A percentile compares a stretch with the other conserved stretches of the same genome.
Evolutionary conservation across 2,888 invertebrate genomes (phyloP).

Genomic region (Pyralis farinalis): DNA sequence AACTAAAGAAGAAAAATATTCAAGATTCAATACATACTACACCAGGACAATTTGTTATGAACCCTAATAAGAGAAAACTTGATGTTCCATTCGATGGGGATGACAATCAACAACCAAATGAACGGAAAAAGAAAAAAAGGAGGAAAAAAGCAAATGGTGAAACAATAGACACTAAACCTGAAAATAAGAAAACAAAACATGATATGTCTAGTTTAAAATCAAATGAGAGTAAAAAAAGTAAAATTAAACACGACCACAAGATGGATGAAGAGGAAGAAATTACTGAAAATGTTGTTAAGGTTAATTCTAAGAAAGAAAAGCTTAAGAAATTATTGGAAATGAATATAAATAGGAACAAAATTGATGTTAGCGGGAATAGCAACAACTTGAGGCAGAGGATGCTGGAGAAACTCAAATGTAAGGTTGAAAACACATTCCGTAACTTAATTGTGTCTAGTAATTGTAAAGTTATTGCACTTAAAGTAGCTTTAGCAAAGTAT

Average conservation of each 20-base stretch:
- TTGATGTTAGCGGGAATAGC: constrained; percentile 43
- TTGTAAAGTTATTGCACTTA: too few relatives aligned
- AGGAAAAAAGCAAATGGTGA: constrained; percentile 11
- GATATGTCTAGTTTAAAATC: constrained; percentile 2
- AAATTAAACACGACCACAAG: constrained; percentile 2
- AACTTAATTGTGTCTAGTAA: too few relatives aligned
- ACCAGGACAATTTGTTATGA: constrained; percentile 21
- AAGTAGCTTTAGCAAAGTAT: too few relatives aligned
- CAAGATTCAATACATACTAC: not conserved
- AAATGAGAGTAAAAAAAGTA: constrained; percentile 6
- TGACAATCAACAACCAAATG: constrained; percentile 34
- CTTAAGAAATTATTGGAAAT: constrained; percentile 33
- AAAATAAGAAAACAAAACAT: constrained; percentile 6
- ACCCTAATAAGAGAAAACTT: constrained; percentile 50
- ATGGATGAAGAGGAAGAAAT: constrained; percentile 3
- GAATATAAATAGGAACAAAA: constrained; percentile 37
- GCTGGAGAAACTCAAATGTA: constrained; percentile 85
- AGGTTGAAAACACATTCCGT: constrained; percentile 38
- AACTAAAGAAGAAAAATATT: constrained; percentile 6
- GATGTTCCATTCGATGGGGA: constrained; percentile 45
- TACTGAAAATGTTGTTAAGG: constrained; percentile 17
- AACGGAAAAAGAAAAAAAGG: constrained; percentile 22
- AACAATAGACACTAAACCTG: constrained; percentile 2
- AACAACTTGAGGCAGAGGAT: constrained; percentile 82
- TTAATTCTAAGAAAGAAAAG: constrained; percentile 37